Conservation (phyloP, 2,113 vertebrate genomes). For the Pangasianodon hypophthalmus region DNA sequence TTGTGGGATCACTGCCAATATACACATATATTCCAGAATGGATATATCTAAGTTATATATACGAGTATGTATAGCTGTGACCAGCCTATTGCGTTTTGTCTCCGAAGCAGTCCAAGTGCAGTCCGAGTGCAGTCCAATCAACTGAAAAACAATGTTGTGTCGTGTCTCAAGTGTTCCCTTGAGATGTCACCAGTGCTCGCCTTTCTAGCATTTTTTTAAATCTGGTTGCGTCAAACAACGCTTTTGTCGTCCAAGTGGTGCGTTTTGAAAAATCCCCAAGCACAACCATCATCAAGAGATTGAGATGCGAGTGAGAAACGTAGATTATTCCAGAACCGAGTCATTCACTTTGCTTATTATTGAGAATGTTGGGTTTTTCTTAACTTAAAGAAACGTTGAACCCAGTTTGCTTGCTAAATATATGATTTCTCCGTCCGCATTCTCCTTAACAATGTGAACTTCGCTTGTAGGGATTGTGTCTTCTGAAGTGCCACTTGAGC, state of each 20-base stretch:
- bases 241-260: not conserved
- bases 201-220: not conserved
- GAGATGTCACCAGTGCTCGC: conserved; percentile 6
- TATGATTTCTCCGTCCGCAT: not conserved
- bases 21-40: not conserved
- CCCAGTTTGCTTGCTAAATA: not conserved
- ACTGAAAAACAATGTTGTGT: conserved; percentile 5
- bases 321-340: not conserved
- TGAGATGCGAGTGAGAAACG: not conserved
- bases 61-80: conserved; percentile 19
- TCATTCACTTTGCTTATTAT: not conserved
- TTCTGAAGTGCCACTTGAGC: conserved; percentile 18
- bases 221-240: not conserved
- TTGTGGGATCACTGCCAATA: conserved; percentile 70
- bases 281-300: not conserved
- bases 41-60: conserved; percentile 18
- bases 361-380: not conserved
- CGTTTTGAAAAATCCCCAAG: not conserved
- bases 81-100: conserved; percentile 43
- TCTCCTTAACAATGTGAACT: not conserved
- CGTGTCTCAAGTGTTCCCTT: not conserved
- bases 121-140: conserved; percentile 53
- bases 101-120: conserved; percentile 50
- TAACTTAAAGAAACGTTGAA: not conserved
- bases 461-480: not conserved